These are phyloP conservation scores for Eulemur macaco DNA, from an alignment of 2,113 vertebrate species.

Conservation along the genomic window DNA sequence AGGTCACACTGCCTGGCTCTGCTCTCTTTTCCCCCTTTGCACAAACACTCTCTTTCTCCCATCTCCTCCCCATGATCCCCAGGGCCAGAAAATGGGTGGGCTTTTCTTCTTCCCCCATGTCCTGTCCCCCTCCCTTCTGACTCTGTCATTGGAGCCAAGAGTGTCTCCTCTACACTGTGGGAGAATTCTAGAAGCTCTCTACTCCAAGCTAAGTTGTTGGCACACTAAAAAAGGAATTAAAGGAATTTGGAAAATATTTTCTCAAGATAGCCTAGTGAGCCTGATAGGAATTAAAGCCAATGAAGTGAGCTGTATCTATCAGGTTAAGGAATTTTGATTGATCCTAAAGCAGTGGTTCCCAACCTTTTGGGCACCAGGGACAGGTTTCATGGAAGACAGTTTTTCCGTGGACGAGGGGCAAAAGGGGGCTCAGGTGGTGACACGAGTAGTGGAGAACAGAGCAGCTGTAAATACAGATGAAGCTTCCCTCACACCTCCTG, in stretches of 20 bases:
- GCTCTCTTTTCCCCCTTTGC: neutral
- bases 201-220: neutral
- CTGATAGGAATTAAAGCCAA: constrained; percentile 21
- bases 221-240: neutral
- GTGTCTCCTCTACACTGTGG: neutral
- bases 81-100: neutral
- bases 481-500: too few species aligned
- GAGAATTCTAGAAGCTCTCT: neutral
- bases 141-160: neutral
- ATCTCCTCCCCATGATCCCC: neutral
- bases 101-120: neutral
- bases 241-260: constrained; percentile 55
- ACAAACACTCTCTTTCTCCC: neutral
- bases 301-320: neutral
- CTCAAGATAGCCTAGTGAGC: neutral
- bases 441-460: too few species aligned
- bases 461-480: too few species aligned
- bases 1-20: neutral
- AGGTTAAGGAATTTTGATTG: constrained; percentile 12
- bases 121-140: neutral
- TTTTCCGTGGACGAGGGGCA: too few species aligned
- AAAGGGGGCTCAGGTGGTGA: too few species aligned
- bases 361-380: too few species aligned
- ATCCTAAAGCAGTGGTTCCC: neutral
- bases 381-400: too few species aligned